Conservation (phyloP, 1,140 invertebrate species). For the Neocloeon triangulifer region DNA sequence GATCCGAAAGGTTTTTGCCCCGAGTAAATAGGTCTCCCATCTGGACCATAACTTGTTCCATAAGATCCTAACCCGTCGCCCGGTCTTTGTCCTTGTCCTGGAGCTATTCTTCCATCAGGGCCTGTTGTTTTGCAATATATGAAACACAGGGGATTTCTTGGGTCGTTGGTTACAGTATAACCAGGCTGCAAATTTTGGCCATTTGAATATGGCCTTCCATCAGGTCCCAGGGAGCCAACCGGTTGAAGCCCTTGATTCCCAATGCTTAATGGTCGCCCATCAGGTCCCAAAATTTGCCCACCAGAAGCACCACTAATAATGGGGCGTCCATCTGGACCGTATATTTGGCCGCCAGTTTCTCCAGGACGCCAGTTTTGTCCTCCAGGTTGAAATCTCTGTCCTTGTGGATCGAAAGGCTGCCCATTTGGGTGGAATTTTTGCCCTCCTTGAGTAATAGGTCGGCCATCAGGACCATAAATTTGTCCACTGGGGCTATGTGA, state of each 20-base stretch:
- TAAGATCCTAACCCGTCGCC: conserved; percentile 6
- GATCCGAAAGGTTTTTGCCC: conserved; percentile 7
- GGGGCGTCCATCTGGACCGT: not conserved
- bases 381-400: conserved; percentile 1
- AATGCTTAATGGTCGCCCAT: too few species aligned
- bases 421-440: not conserved
- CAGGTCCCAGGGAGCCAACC: conserved; percentile 8
- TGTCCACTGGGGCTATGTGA: not conserved
- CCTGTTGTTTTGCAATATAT: not conserved
- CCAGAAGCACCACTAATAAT: not conserved
- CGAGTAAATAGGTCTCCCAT: too few species aligned
- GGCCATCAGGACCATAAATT: not conserved
- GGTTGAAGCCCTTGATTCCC: not conserved
- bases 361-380: not conserved
- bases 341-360: not conserved
- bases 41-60: conserved; percentile 2
- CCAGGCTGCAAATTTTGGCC: not conserved
- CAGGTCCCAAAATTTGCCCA: conserved; percentile 2
- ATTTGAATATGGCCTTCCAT: not conserved
- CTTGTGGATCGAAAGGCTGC: not conserved
- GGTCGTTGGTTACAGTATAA: conserved; percentile 2
- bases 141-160: not conserved
- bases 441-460: not conserved
- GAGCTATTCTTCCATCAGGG: not conserved
- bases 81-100: too few species aligned